phyloP scores from a whole-genome alignment of 2,888 invertebrate genomes.

The Argynnis bischoffii region DNA sequence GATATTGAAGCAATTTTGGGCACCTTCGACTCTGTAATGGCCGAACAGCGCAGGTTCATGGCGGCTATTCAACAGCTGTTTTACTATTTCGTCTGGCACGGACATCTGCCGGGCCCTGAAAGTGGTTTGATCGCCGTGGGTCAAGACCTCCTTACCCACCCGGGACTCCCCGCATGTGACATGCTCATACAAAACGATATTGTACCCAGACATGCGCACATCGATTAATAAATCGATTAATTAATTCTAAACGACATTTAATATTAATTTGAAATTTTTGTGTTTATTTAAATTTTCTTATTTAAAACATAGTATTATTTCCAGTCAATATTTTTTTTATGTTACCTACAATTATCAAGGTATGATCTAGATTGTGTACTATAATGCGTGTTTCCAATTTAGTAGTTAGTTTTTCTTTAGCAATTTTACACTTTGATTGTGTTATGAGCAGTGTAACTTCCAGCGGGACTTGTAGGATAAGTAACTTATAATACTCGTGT shows the following conservation, averaged over 20 bases:
- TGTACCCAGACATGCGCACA: conserved; percentile 88
- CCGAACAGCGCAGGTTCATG: conserved; percentile 88
- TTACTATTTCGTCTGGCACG: conserved; percentile 91
- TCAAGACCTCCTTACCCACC: conserved; percentile 86
- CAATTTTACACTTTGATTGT: neutral
- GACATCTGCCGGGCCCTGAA: conserved; percentile 85
- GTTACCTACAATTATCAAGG: neutral
- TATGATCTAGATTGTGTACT: conserved; percentile 3
- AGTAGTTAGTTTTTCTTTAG: neutral
- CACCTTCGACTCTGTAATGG: conserved; percentile 86
- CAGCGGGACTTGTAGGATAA: conserved; percentile 19
- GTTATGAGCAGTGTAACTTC: neutral
- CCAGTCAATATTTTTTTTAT: conserved; percentile 4
- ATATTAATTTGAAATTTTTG: conserved; percentile 21
- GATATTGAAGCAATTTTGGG: conserved; percentile 92
- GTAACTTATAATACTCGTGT: conserved; percentile 31
- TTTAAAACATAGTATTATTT: conserved; percentile 1
- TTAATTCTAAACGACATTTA: conserved; percentile 5
- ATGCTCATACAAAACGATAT: conserved; percentile 89
- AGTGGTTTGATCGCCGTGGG: conserved; percentile 85
- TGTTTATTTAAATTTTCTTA: conserved; percentile 27
- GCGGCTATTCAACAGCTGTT: conserved; percentile 91
- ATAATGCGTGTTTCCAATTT: conserved; percentile 13
- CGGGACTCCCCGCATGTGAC: conserved; percentile 88
- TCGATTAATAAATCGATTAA: conserved; percentile 85